Percentiles rank a stretch among this genome's conserved stretches.
These are phyloP conservation scores for Daphoenositta chrysoptera DNA, from an alignment of 2,113 vertebrate species.

Conservation along the genomic window DNA sequence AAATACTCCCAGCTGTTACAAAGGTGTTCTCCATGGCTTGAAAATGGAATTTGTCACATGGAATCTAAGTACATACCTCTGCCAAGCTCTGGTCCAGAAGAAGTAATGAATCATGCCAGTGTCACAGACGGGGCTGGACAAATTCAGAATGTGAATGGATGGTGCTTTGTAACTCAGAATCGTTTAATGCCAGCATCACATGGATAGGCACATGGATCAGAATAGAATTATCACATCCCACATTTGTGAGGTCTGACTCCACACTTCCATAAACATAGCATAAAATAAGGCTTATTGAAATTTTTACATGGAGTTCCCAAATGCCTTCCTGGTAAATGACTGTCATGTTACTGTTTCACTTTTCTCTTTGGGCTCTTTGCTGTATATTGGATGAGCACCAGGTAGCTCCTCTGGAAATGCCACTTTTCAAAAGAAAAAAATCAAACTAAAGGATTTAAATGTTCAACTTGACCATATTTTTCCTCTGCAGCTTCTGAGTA, in stretches of 20 bases:
- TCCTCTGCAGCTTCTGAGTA: not conserved
- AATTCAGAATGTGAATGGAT: not conserved
- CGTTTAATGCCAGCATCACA: not conserved
- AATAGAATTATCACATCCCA: slow-evolving; percentile 11
- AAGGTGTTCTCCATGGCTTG: not conserved
- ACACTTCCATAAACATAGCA: not conserved
- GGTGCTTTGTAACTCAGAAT: not conserved
- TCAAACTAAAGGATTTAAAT: not conserved
- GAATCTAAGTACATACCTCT: not conserved
- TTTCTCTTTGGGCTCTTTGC: not conserved
- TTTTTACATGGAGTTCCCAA: not conserved
- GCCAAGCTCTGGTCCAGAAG: not conserved
- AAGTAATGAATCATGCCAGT: not conserved
- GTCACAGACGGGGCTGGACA: not conserved
- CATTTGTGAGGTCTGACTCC: not conserved
- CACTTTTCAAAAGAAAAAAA: not conserved
- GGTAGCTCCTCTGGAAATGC: not conserved
- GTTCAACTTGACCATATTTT: not conserved
- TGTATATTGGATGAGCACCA: not conserved
- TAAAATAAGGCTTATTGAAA: not conserved
- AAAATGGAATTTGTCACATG: not conserved
- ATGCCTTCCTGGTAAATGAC: not conserved
- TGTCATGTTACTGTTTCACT: not conserved
- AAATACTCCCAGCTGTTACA: not conserved
- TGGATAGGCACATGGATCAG: not conserved